Conservation (phyloP, 2,113 vertebrate species). For the Polyodon spathula region DNA sequence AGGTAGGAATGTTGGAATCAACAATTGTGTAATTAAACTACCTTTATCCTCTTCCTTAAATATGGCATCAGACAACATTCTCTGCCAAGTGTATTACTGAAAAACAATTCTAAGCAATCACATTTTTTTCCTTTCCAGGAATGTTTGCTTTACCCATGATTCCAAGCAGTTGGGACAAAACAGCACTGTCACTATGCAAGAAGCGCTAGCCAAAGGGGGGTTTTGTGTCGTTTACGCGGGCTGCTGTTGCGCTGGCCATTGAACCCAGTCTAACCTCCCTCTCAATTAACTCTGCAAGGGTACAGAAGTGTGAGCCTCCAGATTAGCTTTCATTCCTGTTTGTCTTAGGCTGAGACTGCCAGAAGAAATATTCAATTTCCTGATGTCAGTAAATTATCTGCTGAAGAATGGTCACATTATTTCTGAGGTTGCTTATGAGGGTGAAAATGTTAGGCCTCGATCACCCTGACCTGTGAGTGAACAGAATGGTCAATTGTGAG, state of each 20-base stretch:
- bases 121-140: no score
- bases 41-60: no score
- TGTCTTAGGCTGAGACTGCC: conserved; percentile 36
- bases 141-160: background rate
- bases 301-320: conserved; percentile 35
- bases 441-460: conserved; percentile 22
- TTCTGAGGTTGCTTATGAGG: conserved; percentile 36
- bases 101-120: no score
- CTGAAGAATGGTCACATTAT: conserved; percentile 42
- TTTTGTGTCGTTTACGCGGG: conserved; percentile 8
- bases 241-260: conserved; percentile 21
- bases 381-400: conserved; percentile 46
- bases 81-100: no score
- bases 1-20: no score
- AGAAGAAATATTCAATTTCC: conserved; percentile 62
- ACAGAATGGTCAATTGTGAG: conserved; percentile 25
- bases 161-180: background rate
- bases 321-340: conserved; percentile 42
- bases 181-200: background rate
- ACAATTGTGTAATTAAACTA: no score
- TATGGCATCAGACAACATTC: no score
- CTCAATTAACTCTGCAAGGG: conserved; percentile 45
- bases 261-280: conserved; percentile 41
- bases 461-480: conserved; percentile 20
- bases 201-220: background rate